These are phyloP conservation scores for Vireo griseus DNA, from an alignment of 2,797 vertebrate species.

Conservation along the genomic window DNA sequence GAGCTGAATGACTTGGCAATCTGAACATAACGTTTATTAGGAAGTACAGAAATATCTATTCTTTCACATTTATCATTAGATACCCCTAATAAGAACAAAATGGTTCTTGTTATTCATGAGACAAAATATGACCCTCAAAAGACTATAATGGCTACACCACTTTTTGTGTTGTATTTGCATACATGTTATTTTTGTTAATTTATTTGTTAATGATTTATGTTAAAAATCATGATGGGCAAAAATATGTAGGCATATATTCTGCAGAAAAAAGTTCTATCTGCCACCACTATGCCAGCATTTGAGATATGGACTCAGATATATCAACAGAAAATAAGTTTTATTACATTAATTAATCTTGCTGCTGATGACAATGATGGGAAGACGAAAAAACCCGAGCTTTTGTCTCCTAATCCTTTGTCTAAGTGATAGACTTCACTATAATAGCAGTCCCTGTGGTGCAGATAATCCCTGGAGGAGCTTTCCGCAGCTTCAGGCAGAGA, in stretches of 20 bases:
- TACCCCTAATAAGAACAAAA: not conserved
- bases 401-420: not conserved
- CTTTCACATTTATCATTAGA: not conserved
- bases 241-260: not conserved
- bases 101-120: not conserved
- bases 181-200: too few relatives aligned
- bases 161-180: not conserved
- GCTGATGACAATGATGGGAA: not conserved
- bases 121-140: not conserved
- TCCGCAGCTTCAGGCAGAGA: not conserved
- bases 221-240: not conserved
- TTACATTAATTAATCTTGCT: not conserved
- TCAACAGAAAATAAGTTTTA: not conserved
- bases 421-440: not conserved
- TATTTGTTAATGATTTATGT: too few relatives aligned
- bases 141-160: not conserved
- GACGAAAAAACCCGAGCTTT: not conserved
- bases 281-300: fast-evolving
- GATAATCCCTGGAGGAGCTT: not conserved
- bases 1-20: not conserved
- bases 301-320: not conserved
- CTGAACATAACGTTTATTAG: not conserved
- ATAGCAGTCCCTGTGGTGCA: not conserved
- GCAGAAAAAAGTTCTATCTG: not conserved
- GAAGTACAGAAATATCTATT: not conserved